Percentiles rank a stretch among this genome's conserved stretches.
Evolutionary conservation across 2,797 vertebrate species (phyloP).

Genomic region (Halcyon chelicuti): DNA sequence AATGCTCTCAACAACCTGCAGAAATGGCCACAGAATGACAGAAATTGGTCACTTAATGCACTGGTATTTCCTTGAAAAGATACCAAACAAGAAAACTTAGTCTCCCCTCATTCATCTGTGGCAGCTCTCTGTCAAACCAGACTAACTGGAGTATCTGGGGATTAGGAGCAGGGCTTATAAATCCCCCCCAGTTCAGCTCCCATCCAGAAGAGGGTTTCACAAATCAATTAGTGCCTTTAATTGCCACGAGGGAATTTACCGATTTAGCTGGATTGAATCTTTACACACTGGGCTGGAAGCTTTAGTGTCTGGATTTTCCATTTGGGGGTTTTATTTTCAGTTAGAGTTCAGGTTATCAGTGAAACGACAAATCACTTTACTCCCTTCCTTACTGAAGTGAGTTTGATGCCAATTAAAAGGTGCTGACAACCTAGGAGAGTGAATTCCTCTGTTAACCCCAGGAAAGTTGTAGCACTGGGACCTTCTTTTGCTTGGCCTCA

Average conservation of each 20-base stretch:
- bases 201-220: conserved; percentile 25
- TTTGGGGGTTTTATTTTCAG: conserved; percentile 22
- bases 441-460: background rate
- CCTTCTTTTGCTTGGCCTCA: background rate
- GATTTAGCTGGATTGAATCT: conserved; percentile 24
- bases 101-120: background rate
- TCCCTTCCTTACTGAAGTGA: background rate
- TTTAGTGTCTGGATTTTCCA: background rate
- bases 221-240: conserved; percentile 70
- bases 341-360: conserved; percentile 29
- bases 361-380: conserved; percentile 25
- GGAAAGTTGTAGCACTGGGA: background rate
- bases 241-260: conserved; percentile 15
- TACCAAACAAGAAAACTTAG: background rate
- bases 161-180: conserved; percentile 36
- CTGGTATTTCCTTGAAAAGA: conserved; percentile 1
- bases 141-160: conserved; percentile 13
- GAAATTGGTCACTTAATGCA: conserved; percentile 48
- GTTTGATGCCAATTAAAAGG: background rate
- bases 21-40: background rate
- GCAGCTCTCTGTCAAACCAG: conserved; percentile 17
- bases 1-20: background rate
- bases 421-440: background rate
- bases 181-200: conserved; percentile 19
- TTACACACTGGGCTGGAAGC: background rate